Base-by-base conservation (phyloP, 2,113 vertebrate species). In the Calonectris borealis region DNA sequence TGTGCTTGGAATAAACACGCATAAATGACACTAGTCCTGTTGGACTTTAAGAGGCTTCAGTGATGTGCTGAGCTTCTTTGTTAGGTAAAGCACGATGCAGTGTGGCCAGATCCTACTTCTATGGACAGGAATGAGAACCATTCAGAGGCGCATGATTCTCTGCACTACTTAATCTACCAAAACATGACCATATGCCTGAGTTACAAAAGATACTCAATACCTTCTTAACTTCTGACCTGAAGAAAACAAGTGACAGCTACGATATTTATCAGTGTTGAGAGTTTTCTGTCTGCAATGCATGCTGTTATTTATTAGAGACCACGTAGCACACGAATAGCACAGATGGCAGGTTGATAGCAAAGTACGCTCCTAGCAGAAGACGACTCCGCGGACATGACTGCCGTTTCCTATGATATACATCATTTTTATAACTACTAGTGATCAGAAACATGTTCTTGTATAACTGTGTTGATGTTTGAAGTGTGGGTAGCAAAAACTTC, bases 1-100 rank as follows among this genome's bases (percentile, higher is more conserved):
- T 82, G 92, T 65, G 40, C 80, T 95, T 55, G 49, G 78, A 96
- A 93, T 76, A 95, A 97, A 92, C 80, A 71, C 19, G 64, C 60
- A 65, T 22, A 52, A 79, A 62, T 12, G 16, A 60, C 42, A 65
- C 94, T 86, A 94, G 58, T 94, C 93, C 94, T 71, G 68, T 22
- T 78, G 94, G 87, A 46, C 61, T 79, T 92, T 25, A 66, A 82
- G 89, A 84, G 83, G 90, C 70, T 88, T 94, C 76, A 88, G 65
- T 89, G 89, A 83, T 46, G 66, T 57, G 52, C 58, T 80, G 54
- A 83, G 80, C 91, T 95, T 90, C 46, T 57, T 77, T 17, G 11
- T 52, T 72, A 10, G 57, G 51, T 60, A 49, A 42, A 61, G 54
- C 48, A 27, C 5, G 14, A 26, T 21, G 44, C 32, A 29, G 57